Evolutionary conservation across 2,113 vertebrate genomes (phyloP).

Genomic region (Archocentrus centrarchus): DNA sequence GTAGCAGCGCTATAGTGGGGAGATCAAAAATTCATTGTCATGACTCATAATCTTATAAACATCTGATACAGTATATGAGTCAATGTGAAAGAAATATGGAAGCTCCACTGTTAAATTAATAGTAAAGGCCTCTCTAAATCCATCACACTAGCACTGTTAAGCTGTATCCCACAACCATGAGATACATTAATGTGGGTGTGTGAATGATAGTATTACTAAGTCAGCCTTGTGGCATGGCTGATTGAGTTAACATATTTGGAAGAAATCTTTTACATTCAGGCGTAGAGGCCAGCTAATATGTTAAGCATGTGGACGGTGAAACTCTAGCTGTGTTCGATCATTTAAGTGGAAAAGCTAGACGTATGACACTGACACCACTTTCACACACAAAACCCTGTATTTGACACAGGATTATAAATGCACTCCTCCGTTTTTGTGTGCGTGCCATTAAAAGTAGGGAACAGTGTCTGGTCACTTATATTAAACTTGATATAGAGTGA

Average conservation of each 20-base stretch:
- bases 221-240: conserved; percentile 52
- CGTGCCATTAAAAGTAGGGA: not conserved
- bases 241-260: conserved; percentile 68
- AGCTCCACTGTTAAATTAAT: conserved; percentile 47
- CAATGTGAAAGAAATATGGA: conserved; percentile 50
- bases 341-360: conserved; percentile 36
- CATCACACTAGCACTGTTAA: conserved; percentile 44
- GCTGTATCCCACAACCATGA: conserved; percentile 37
- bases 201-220: conserved; percentile 61
- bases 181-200: conserved; percentile 54
- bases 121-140: conserved; percentile 48
- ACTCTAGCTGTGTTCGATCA: conserved; percentile 39
- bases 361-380: conserved; percentile 27
- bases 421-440: not conserved
- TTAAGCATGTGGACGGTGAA: conserved; percentile 66
- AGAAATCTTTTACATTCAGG: conserved; percentile 47
- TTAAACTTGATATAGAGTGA: not conserved
- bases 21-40: conserved; percentile 55
- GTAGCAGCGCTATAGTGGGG: conserved; percentile 46
- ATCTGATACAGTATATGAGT: conserved; percentile 44
- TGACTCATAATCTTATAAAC: conserved; percentile 63
- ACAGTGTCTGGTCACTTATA: not conserved
- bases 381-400: conserved; percentile 11
- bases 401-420: conserved; percentile 24
- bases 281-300: conserved; percentile 52